Evolutionary conservation across 2,797 vertebrate species (phyloP).

Genomic region (Cyclopterus lumpus): DNA sequence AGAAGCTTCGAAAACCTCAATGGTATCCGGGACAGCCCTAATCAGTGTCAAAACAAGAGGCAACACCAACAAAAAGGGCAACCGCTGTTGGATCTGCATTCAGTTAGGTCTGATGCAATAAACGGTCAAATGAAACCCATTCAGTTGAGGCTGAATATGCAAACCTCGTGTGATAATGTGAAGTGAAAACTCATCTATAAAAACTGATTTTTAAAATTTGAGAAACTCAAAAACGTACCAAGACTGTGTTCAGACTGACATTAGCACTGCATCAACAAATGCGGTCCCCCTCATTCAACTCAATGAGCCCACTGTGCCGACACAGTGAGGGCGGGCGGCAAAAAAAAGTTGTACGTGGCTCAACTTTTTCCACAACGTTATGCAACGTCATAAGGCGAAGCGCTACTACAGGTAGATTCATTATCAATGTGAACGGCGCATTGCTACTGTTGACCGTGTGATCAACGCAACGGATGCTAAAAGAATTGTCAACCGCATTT

Average conservation of each 20-base stretch:
- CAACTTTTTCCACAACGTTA: slow-evolving; percentile 15
- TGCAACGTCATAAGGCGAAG: neutral
- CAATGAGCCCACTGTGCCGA: slow-evolving; percentile 8
- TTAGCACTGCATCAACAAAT: slow-evolving; percentile 29
- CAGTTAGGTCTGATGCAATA: slow-evolving; percentile 62
- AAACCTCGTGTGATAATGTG: slow-evolving; percentile 29
- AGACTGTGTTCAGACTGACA: slow-evolving; percentile 12
- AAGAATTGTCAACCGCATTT: neutral
- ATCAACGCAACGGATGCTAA: neutral
- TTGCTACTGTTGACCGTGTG: neutral
- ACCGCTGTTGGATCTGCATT: slow-evolving; percentile 80
- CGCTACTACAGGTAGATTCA: neutral
- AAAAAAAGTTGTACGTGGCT: slow-evolving; percentile 2
- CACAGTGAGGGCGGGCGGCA: neutral
- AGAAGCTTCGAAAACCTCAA: neutral
- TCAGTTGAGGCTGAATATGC: slow-evolving; percentile 17
- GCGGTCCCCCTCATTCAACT: neutral
- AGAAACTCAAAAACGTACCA: neutral
- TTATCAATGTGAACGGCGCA: neutral
- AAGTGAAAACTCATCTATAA: slow-evolving; percentile 2
- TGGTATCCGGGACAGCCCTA: neutral
- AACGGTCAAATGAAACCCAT: slow-evolving; percentile 1
- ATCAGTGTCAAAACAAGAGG: slow-evolving; percentile 72
- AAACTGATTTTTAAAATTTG: neutral
- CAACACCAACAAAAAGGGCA: slow-evolving; percentile 75